phyloP scores from a whole-genome alignment of 2,113 vertebrate species.

The Callopanchax toddi region DNA sequence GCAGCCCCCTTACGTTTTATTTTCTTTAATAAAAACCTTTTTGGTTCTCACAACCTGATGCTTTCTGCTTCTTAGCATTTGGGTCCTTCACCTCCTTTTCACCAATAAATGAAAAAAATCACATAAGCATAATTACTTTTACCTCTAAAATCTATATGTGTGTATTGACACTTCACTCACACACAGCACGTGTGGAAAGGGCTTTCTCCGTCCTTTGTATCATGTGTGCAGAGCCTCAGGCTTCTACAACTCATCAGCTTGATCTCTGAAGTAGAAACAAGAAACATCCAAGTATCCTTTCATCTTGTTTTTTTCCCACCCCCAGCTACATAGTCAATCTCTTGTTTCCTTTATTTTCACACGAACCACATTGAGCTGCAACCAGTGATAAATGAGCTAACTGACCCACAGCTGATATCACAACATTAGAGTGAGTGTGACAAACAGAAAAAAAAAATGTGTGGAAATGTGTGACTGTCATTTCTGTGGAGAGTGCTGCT shows the following conservation, averaged over 20 bases:
- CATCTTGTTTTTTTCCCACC: conserved; percentile 41
- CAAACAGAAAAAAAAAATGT: conserved; percentile 1
- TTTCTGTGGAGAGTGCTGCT: conserved; percentile 3
- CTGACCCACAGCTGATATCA: conserved; percentile 45
- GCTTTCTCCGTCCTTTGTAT: conserved; percentile 67
- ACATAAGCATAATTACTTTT: not conserved
- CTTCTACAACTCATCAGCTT: conserved; percentile 71
- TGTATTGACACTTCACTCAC: conserved; percentile 6
- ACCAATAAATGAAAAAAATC: not conserved
- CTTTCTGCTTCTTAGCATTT: not conserved
- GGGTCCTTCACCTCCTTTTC: not conserved
- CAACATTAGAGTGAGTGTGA: conserved; percentile 19
- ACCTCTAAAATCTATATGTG: not conserved
- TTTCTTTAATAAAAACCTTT: not conserved
- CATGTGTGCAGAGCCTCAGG: conserved; percentile 64
- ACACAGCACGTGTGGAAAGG: conserved; percentile 47
- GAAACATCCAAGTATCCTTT: conserved; percentile 61
- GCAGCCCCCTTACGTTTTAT: not conserved
- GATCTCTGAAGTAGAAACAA: conserved; percentile 67
- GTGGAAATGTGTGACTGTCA: not conserved
- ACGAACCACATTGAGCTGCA: conserved; percentile 28
- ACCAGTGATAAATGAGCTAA: conserved; percentile 62
- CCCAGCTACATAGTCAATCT: conserved; percentile 33
- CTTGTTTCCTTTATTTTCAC: conserved; percentile 48
- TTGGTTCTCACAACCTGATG: not conserved